A percentile compares a stretch with the other conserved stretches of the same genome.
Conservation (phyloP, 2,113 vertebrate species). For the Tamias sibiricus region DNA sequence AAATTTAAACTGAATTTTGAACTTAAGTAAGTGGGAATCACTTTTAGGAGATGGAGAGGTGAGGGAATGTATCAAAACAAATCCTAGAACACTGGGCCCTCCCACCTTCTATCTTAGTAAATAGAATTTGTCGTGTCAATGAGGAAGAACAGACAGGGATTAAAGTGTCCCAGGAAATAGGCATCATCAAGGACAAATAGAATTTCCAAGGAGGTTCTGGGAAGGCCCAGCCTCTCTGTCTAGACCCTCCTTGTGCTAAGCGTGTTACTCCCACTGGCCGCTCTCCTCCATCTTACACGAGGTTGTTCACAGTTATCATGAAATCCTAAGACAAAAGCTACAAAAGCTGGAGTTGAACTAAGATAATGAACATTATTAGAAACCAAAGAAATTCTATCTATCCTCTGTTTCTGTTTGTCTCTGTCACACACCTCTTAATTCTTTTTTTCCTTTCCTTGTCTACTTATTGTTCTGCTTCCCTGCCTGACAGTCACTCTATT, state of each 20-base stretch:
- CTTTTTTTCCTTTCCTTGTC: background rate
- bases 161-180: background rate
- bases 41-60: background rate
- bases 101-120: background rate
- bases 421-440: background rate
- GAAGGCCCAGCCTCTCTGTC: background rate
- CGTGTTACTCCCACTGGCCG: rapidly evolving
- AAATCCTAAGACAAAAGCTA: background rate
- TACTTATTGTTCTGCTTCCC: background rate
- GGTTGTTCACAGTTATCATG: background rate
- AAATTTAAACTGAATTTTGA: background rate
- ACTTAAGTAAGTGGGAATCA: background rate
- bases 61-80: background rate
- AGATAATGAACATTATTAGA: background rate
- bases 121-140: background rate
- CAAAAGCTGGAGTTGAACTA: background rate
- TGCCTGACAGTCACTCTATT: background rate
- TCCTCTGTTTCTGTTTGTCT: background rate
- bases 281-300: background rate
- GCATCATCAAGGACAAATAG: background rate
- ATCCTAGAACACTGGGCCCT: background rate
- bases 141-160: background rate
- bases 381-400: background rate
- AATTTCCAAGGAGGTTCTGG: too few species aligned
- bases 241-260: background rate